Conservation (phyloP, 2,888 invertebrate species). For the Eristalis pertinax region DNA sequence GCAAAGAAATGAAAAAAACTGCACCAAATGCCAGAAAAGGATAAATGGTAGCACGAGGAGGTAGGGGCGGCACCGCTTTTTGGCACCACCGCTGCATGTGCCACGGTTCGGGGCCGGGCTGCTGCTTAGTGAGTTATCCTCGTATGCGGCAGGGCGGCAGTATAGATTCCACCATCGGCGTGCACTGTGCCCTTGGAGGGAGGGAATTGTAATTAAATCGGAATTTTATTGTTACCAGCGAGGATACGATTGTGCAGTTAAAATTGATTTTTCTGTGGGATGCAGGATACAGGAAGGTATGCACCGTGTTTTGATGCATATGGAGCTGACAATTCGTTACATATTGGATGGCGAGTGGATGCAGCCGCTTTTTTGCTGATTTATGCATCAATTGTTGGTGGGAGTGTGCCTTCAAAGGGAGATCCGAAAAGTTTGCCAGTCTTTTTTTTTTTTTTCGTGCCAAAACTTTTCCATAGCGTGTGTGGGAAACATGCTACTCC, state of each 20-base stretch:
- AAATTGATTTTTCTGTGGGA: slow-evolving; percentile 17
- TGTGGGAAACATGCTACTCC: not conserved
- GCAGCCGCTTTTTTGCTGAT: not conserved
- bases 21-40: not conserved
- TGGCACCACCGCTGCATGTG: not conserved
- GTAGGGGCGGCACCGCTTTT: not conserved
- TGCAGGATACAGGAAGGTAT: not conserved
- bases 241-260: slow-evolving; percentile 13
- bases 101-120: not conserved
- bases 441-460: not conserved
- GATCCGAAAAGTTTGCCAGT: not conserved
- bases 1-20: not conserved
- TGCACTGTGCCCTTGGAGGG: not conserved
- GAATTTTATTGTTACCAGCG: slow-evolving; percentile 10
- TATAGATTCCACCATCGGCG: not conserved
- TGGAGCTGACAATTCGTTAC: not conserved
- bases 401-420: not conserved
- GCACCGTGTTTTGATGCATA: not conserved
- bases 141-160: not conserved
- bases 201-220: slow-evolving; percentile 27
- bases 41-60: not conserved
- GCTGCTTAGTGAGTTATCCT: not conserved
- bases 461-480: not conserved
- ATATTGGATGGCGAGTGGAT: not conserved
- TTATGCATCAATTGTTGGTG: not conserved